These are phyloP conservation scores for Euglossa dilemma DNA, from an alignment of 1,140 invertebrate species.

Conservation along the genomic window DNA sequence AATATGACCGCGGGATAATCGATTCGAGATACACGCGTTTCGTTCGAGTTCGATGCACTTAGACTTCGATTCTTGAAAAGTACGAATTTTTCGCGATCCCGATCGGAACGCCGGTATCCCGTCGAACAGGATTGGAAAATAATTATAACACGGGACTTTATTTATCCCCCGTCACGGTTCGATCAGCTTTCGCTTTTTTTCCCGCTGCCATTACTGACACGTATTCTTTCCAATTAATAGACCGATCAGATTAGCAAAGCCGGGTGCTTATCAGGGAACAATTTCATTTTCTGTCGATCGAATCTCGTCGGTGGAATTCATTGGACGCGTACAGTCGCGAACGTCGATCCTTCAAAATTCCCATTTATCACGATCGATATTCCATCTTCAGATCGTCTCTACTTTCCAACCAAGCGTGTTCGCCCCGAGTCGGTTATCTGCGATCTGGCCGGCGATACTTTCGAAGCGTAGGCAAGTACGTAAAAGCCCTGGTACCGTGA, in stretches of 20 bases:
- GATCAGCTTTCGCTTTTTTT: too few relatives aligned
- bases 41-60: not conserved
- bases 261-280: not conserved
- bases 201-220: too few relatives aligned
- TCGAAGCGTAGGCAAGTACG: not conserved
- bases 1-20: not conserved
- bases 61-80: too few relatives aligned
- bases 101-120: too few relatives aligned
- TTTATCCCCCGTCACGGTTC: too few relatives aligned
- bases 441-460: not conserved
- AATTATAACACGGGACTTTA: too few relatives aligned
- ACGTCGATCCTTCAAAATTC: not conserved
- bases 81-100: too few relatives aligned
- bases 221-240: not conserved
- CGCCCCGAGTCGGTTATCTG: not conserved
- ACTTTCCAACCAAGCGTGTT: not conserved
- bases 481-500: not conserved
- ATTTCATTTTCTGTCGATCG: not conserved
- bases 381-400: not conserved
- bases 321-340: not conserved
- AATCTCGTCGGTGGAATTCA: not conserved
- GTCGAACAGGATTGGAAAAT: too few relatives aligned
- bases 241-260: not conserved
- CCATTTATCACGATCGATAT: slow-evolving; percentile 8
- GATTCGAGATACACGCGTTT: not conserved